A percentile compares a stretch with the other conserved stretches of the same genome.
phyloP scores from a whole-genome alignment of 2,113 vertebrate species.

The Bos indicus region DNA sequence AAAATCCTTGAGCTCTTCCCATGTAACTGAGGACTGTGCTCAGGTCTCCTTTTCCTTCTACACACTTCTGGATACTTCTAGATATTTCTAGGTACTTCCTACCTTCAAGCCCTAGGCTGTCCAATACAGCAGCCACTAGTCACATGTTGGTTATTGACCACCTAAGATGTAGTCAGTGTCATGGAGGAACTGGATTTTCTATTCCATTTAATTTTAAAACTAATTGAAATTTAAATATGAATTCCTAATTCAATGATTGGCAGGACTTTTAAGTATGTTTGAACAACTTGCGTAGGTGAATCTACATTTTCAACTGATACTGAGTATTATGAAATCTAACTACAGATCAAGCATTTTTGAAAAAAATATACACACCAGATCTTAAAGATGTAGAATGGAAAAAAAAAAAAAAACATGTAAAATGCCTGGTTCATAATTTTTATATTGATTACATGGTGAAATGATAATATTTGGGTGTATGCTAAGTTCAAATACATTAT shows the following conservation, averaged over 20 bases:
- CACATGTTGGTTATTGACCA: neutral
- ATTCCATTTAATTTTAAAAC: neutral
- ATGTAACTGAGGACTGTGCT: accelerated
- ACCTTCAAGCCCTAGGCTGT: neutral
- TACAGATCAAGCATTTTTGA: neutral
- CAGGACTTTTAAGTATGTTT: neutral
- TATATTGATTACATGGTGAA: neutral
- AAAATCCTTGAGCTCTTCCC: neutral
- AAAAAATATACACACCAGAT: neutral
- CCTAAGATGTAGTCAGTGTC: neutral
- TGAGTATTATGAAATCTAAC: neutral
- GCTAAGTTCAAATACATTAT: neutral
- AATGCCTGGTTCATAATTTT: neutral
- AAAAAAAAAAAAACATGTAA: neutral
- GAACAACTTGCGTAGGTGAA: neutral
- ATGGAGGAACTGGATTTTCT: neutral
- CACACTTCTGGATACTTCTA: neutral
- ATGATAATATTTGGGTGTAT: neutral
- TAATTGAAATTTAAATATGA: neutral
- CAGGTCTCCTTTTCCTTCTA: neutral
- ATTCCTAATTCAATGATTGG: neutral
- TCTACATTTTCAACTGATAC: neutral
- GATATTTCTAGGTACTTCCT: neutral
- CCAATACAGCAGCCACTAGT: neutral
- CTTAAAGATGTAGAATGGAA: neutral